Base-by-base conservation (phyloP, 2,113 vertebrate genomes). In the Malurus alboscapulatus region DNA sequence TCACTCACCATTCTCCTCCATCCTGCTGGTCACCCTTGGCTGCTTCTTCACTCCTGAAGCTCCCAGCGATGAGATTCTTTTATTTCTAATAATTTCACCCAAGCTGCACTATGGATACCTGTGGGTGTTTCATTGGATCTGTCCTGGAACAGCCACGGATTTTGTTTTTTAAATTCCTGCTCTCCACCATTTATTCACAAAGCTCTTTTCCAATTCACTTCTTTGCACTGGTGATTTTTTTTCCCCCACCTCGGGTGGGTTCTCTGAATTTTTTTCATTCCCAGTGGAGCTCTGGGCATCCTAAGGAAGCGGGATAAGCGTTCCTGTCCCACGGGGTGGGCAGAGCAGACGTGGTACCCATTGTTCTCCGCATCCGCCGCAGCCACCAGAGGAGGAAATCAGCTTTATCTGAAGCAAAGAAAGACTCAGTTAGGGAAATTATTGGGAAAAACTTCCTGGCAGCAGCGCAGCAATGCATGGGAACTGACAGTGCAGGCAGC, bases 371-470 rank as follows among this genome's bases (percentile, higher is more conserved):
- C 79, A 94, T 96, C 95, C 85, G 42, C 82, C 63, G 11, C 0
- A 0, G 58, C 71, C 21, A n/a, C 1, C 0, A 51, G 58, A 55
- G 92, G 75, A 96, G 93, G 95, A 95, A 95, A 92, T 66, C 38
- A 6, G 67, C 85, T 88, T 76, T 84, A 84, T 88, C 61, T 78
- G 73, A 40, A 81, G 84, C 80, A 92, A 69, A 84, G 77, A 88
- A 14, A 71, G 91, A 59, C 87, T 29, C 87, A 84, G 84, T 87
- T 59, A 87, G 68, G 61, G 77, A 75, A 93, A 88, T 55, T 30
- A 87, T 89, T 77, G 72, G 93, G 73, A 20, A 87, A 91, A 92
- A 78, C 89, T 94, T 95, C 93, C 94, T 95, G 93, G 65, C 84
- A 86, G 26, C 2, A n/a, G 65, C 2, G 16, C 2, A 81, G 91